A percentile compares a stretch with the other conserved stretches of the same genome.
These are phyloP conservation scores for Escarpia spicata DNA, from an alignment of 2,888 invertebrate species.

Conservation along the genomic window DNA sequence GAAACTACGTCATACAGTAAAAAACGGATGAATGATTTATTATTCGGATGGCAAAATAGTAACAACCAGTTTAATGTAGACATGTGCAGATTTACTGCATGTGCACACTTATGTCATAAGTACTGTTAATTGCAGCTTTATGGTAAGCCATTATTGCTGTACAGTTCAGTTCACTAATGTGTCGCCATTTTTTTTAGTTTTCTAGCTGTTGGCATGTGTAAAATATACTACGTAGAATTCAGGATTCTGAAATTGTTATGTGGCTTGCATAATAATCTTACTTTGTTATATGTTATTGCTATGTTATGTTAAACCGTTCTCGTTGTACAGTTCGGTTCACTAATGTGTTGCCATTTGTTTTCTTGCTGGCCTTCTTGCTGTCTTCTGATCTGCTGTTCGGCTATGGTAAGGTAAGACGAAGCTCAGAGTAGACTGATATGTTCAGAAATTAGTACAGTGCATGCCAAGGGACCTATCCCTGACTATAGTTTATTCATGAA, in stretches of 20 bases:
- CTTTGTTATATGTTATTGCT: neutral
- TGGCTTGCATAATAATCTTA: neutral
- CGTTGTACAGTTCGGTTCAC: slow-evolving; percentile 17
- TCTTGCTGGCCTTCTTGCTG: slow-evolving; percentile 26
- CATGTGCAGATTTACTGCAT: too few species aligned
- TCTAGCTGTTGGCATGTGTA: neutral
- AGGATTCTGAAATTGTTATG: neutral
- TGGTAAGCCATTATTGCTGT: neutral
- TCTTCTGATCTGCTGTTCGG: slow-evolving; percentile 36
- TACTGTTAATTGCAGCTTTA: neutral
- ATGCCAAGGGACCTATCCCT: neutral
- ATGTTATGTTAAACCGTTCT: neutral
- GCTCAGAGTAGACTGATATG: slow-evolving; percentile 25
- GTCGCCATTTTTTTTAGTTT: slow-evolving; percentile 33
- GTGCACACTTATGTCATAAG: too few species aligned
- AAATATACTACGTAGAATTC: neutral
- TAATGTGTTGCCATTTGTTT: slow-evolving; percentile 37
- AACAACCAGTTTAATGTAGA: too few species aligned
- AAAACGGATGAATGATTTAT: neutral
- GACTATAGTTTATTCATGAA: neutral
- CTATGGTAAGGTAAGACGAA: slow-evolving; percentile 69
- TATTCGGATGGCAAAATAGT: neutral
- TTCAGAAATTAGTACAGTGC: neutral
- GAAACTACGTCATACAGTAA: neutral
- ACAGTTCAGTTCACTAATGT: slow-evolving; percentile 26